Percentiles rank a stretch among this genome's conserved stretches.
Evolutionary conservation across 2,797 vertebrate genomes (phyloP).

Genomic region (Malurus splendens): DNA sequence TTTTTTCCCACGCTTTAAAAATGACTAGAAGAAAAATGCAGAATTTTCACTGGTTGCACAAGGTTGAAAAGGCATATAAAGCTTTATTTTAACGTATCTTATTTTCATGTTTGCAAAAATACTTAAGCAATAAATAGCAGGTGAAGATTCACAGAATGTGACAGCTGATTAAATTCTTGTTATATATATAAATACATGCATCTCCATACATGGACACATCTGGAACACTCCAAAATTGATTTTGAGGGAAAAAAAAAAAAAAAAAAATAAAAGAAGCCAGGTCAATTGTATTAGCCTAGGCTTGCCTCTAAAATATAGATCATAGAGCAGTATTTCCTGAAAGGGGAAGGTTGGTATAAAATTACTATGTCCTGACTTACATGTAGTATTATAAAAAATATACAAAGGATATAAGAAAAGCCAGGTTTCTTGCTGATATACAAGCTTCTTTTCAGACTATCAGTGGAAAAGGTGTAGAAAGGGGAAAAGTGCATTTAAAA

Average conservation of each 20-base stretch:
- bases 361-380: not conserved
- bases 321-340: not conserved
- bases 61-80: not conserved
- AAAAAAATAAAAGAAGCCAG: not conserved
- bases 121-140: not conserved
- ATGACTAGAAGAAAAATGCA: not conserved
- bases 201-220: not conserved
- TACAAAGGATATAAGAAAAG: not conserved
- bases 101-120: not conserved
- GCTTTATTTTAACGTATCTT: not conserved
- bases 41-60: not conserved
- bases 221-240: rapidly evolving
- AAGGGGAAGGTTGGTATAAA: not conserved
- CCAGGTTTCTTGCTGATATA: not conserved
- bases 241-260: not conserved
- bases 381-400: not conserved
- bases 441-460: not conserved
- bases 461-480: not conserved
- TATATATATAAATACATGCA: not conserved
- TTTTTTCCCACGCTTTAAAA: rapidly evolving
- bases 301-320: not conserved
- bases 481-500: not conserved
- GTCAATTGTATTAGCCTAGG: not conserved
- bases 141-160: not conserved
- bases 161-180: not conserved